Conservation (phyloP, 2,113 vertebrate genomes). For the Dipodomys stephensi region DNA sequence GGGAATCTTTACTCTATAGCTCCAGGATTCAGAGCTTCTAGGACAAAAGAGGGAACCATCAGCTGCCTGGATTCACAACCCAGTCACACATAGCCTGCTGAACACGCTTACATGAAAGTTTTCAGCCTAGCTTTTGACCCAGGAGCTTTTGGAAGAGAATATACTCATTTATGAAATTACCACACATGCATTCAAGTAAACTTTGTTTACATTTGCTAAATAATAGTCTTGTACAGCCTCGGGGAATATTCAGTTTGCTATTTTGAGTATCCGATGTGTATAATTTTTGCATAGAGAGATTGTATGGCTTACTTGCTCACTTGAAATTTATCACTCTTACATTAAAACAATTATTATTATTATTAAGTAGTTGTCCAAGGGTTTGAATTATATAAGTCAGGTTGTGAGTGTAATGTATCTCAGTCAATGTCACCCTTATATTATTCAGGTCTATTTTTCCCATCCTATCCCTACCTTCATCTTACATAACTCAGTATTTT, state of each 20-base stretch:
- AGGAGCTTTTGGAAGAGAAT: neutral
- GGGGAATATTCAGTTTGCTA: neutral
- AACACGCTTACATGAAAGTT: neutral
- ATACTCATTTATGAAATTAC: neutral
- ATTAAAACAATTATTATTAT: too few relatives aligned
- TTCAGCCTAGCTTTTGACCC: neutral
- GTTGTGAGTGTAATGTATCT: too few relatives aligned
- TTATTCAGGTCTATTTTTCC: too few relatives aligned
- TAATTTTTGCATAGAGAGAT: neutral
- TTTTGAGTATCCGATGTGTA: neutral
- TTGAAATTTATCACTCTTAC: too few relatives aligned
- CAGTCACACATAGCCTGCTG: neutral
- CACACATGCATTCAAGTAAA: neutral
- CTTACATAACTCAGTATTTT: too few relatives aligned
- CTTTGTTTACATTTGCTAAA: neutral
- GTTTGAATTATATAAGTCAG: too few relatives aligned
- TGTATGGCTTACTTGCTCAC: neutral
- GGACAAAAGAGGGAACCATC: too few relatives aligned
- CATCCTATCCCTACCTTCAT: too few relatives aligned
- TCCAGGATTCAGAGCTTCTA: too few relatives aligned
- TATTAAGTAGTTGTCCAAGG: too few relatives aligned
- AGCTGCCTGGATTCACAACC: neutral
- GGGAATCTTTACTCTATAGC: too few relatives aligned
- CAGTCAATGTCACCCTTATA: too few relatives aligned
- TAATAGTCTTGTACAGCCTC: neutral